Base-by-base conservation (phyloP, 2,888 invertebrate genomes). In the Caenorhabditis wallacei region DNA sequence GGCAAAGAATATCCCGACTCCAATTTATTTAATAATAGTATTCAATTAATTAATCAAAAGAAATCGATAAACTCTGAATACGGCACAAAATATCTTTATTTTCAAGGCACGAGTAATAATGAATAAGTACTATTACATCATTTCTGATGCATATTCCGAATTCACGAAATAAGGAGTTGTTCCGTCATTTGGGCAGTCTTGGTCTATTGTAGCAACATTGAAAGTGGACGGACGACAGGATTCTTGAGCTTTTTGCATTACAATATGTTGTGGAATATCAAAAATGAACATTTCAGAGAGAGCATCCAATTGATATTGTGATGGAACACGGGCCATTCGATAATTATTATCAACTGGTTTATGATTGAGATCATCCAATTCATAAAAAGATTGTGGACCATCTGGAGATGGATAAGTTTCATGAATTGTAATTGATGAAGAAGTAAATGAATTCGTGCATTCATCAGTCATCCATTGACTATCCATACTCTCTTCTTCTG, bases 251-350 rank as follows among this genome's bases (percentile, higher is more conserved):
- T 20, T 40, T n/a, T 68, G 37, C 40, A 69, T 20, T 7, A 54
- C 22, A 26, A 53, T 46, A 35, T 79, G 59, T 22, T 76, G 75
- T 3, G 83, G 85, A 30, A 81, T 64, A 69, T 85, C 85, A 46
- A 81, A 83, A 57, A 80, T 40, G 59, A 83, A 85, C 70, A 81
- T 78, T 46, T 85, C 85, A 16, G 80, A 80, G 11, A 85, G 69
- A 26, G 64, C 70, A 61, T 85, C 85, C 16, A 85, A 59, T 35
- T 85, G 83, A 70, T 85, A 85, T 53, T 85, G 85, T 16, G 83
- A 83, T 18, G 85, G 85, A 35, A 85, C 81, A 40, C 79, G 69
- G n/a, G 79, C 54, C 53, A 79, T 24, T 46, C 83, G 78, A 3
- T 53, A 57, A n/a, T 11, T 64, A n/a, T 61, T 43, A n/a, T 70